Percentiles rank a stretch among this genome's conserved stretches.
These are phyloP conservation scores for Carposina sasakii DNA, from an alignment of 1,140 invertebrate genomes.

Conservation along the genomic window DNA sequence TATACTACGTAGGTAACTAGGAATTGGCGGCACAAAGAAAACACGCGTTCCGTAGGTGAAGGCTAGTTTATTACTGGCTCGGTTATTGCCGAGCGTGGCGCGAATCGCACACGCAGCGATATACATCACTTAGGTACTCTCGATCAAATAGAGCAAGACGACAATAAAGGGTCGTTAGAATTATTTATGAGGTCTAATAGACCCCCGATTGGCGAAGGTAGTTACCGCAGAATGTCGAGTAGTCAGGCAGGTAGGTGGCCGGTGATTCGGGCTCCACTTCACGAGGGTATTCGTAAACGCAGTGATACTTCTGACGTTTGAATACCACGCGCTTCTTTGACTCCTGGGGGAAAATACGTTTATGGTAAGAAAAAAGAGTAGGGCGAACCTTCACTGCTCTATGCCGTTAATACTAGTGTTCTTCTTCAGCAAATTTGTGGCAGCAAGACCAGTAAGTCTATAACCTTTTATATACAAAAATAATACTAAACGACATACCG, in stretches of 20 bases:
- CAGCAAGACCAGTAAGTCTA: neutral
- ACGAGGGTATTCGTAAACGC: conserved; percentile 86
- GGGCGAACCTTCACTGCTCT: neutral
- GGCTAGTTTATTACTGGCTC: too few relatives aligned
- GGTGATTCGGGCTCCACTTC: conserved; percentile 52
- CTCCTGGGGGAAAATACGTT: conserved; percentile 32
- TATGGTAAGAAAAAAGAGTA: neutral
- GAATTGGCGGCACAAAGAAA: too few relatives aligned
- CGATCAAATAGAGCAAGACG: neutral
- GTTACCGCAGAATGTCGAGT: conserved; percentile 65
- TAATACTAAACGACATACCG: neutral
- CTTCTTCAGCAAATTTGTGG: neutral
- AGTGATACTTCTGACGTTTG: conserved; percentile 87
- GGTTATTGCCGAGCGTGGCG: too few relatives aligned
- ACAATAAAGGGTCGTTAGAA: neutral
- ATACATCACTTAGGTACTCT: too few relatives aligned
- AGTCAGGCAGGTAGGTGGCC: conserved; percentile 71
- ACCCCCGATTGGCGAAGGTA: neutral
- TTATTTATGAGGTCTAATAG: neutral
- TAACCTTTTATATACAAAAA: neutral
- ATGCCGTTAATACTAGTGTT: neutral
- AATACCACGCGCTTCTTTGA: conserved; percentile 80
- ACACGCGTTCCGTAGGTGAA: too few relatives aligned
- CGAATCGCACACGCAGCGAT: too few relatives aligned
- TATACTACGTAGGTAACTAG: too few relatives aligned